Evolutionary conservation across 92 coral and sea anemone species (phyloP), one percentile per base, ranked within the genome.

Genomic region (Bergia puertoricense): DNA sequence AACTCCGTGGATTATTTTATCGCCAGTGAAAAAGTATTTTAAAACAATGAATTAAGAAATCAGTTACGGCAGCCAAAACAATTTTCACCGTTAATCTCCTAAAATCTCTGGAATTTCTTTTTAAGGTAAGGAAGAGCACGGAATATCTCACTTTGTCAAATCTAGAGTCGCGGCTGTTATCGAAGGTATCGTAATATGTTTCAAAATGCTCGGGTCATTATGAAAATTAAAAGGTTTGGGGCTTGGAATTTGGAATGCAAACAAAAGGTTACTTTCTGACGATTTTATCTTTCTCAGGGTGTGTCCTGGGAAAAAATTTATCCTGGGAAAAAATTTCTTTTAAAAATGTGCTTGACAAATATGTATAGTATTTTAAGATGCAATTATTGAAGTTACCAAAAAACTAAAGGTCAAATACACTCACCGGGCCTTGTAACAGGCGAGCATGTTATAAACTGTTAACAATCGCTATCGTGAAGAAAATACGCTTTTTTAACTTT

Each of bases 271-370:
- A 36, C 67, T 37, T 84, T 76, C 46, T 76, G 79, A 76, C 51
- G 42, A 76, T 76, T 76, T 42, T 69, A 69, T 46, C 78, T 84
- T 84, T 68, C 79, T 72, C 42, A 42, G 87, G 87, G 87, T 36
- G 87, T 84, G 87, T 45, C 87, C 42, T 84, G 79, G 66, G 87
- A 84, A 84, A 68, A 43, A 23, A 40, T 30, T 68, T 30, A 30
- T 30, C 77, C 59, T 68, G n/a, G 68, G 8, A 30, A 30, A 30
- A 30, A 30, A 30, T 30, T 30, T 30, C 30, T 30, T 30, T 30
- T 30, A 30, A 30, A 30, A 83, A 44, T n/a, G 54, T 38, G 45
- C 74, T 54, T 37, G 73, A 14, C 85, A 62, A 57, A 40, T n/a
- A 6, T 23, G 59, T 5, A 8, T 66, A 36, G 56, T 56, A 62